Base-by-base conservation (phyloP, 2,113 vertebrate species). In the Odobenus rosmarus region DNA sequence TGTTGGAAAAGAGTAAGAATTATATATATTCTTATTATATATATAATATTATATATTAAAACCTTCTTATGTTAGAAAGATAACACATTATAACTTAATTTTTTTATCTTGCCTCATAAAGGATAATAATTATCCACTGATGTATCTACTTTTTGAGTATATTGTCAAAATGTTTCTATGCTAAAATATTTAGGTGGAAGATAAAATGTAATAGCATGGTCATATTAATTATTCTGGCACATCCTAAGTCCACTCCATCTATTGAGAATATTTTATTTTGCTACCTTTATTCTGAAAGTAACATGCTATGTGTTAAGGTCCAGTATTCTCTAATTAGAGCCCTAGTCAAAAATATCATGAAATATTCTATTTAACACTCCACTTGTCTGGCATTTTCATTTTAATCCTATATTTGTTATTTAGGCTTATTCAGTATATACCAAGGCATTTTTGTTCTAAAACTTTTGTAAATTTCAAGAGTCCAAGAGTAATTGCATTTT, bases 381-480 rank as follows among this genome's bases (percentile, higher is more conserved):
- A 31, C 79, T 95, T 93, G 15, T 97, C 89, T 24, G 39, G 42
- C 57, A 57, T 77, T 97, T 97, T 89, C 33, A 72, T 93, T 76
- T 98, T 96, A 81, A 91, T 59, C n/a, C 90, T 86, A 0, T 46
- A 95, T 97, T 96, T 96, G 92, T 80, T 92, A 95, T 96, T 97
- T 82, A 93, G 77, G 64, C 69, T 86, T 51, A 79, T 31, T 26
- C 42, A 90, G 61, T 92, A 19, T 31, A 69, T 62, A 88, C 42
- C 61, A 97, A 92, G 80, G 83, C 42, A 49, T 87, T 28, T 83
- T 85, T 98, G 89, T 90, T 97, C 88, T 92, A 96, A 93, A 72
- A 85, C 61, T 79, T 95, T 86, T 94, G 62, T 39, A 97, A 69
- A 94, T 93, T 85, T 93, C 69, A 95, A 84, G 93, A 92, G 86